A percentile compares a stretch with the other conserved stretches of the same genome.
These are phyloP conservation scores for Oxyruncus cristatus DNA, from an alignment of 2,113 vertebrate species.

Conservation along the genomic window DNA sequence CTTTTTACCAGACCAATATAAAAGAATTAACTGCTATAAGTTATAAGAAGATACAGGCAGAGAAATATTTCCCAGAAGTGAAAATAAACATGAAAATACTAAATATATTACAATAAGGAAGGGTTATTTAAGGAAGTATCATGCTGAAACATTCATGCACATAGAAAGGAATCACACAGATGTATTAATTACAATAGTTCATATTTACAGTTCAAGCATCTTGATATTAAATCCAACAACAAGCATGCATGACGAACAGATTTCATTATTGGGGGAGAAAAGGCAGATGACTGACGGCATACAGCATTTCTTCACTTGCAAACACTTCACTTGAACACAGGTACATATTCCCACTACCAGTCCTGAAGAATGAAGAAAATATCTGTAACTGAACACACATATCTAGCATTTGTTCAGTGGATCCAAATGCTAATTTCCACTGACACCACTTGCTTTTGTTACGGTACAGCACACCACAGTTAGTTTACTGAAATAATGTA, in stretches of 20 bases:
- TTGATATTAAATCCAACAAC: constrained; percentile 35
- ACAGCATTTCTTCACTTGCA: constrained; percentile 48
- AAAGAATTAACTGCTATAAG: constrained; percentile 76
- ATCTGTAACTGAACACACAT: constrained; percentile 22
- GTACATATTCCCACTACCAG: constrained; percentile 28
- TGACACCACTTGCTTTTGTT: background rate
- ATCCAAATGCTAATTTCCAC: constrained; percentile 66
- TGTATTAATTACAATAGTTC: constrained; percentile 36
- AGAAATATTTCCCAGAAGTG: constrained; percentile 66
- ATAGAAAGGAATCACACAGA: constrained; percentile 26
- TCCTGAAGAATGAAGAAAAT: constrained; percentile 31
- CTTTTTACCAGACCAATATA: constrained; percentile 55
- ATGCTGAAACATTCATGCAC: constrained; percentile 68
- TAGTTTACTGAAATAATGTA: constrained; percentile 56
- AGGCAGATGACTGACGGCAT: background rate
- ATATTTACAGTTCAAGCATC: constrained; percentile 56
- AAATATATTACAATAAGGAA: constrained; percentile 3
- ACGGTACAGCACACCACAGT: constrained; percentile 40
- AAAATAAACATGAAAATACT: constrained; percentile 34
- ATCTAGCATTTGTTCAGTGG: constrained; percentile 47
- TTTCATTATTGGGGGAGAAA: background rate
- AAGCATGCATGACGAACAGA: constrained; percentile 46
- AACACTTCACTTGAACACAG: constrained; percentile 20
- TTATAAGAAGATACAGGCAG: constrained; percentile 69
- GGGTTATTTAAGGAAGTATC: constrained; percentile 46